These are phyloP conservation scores for Marasmarcha lunaedactyla DNA, from an alignment of 2,888 invertebrate species.

Conservation along the genomic window DNA sequence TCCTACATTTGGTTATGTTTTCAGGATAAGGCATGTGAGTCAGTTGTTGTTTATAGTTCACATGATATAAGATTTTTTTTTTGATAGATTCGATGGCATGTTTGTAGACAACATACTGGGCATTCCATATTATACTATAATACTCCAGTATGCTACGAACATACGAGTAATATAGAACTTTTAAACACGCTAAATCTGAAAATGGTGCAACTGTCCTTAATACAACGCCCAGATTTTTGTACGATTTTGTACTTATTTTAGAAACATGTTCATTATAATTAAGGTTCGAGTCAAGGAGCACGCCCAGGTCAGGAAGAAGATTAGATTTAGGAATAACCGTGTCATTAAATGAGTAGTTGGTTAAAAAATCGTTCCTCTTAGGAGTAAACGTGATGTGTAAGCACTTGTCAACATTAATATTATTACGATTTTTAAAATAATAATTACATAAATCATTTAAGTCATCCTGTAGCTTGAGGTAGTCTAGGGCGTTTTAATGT, in stretches of 20 bases:
- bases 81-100: conserved; percentile 2
- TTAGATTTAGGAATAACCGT: background rate
- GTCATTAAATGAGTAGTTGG: background rate
- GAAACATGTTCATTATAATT: background rate
- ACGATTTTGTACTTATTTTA: background rate
- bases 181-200: background rate
- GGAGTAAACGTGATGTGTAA: conserved; percentile 2
- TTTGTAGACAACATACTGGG: background rate
- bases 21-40: background rate
- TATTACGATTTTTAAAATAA: background rate
- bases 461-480: background rate
- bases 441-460: background rate
- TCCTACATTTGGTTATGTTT: background rate
- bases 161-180: conserved; percentile 3
- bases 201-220: conserved; percentile 1
- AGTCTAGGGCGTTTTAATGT: background rate
- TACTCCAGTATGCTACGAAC: conserved; percentile 5
- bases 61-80: background rate
- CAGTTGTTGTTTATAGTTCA: background rate
- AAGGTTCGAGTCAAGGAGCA: conserved; percentile 1
- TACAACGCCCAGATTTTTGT: conserved; percentile 4
- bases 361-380: background rate
- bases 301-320: background rate
- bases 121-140: conserved; percentile 1
- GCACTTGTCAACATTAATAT: conserved; percentile 3